Evolutionary conservation across 2,797 vertebrate genomes (phyloP).

Genomic region (Intellagama lesueurii): DNA sequence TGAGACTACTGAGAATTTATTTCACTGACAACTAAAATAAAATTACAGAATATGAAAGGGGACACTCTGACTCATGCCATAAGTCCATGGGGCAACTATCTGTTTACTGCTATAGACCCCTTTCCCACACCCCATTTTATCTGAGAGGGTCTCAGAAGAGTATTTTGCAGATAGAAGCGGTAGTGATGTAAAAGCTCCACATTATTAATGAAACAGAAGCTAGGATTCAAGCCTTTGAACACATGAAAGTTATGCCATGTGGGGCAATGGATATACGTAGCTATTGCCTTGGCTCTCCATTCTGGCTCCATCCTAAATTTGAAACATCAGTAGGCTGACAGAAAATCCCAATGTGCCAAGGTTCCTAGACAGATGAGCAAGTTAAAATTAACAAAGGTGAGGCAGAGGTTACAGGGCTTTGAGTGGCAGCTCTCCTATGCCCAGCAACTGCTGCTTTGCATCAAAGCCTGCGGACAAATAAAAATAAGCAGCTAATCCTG

Average conservation of each 20-base stretch:
- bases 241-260: not conserved
- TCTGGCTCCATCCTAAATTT: conserved; percentile 11
- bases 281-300: not conserved
- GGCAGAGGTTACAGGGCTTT: conserved; percentile 21
- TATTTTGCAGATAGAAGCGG: not conserved
- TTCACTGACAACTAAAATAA: not conserved
- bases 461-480: conserved; percentile 48
- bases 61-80: not conserved
- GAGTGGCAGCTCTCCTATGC: not conserved
- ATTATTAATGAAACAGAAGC: not conserved
- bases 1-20: not conserved
- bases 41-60: not conserved
- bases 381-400: conserved; percentile 32
- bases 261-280: not conserved
- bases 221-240: not conserved
- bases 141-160: not conserved
- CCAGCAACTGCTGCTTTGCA: conserved; percentile 5
- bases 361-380: not conserved
- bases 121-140: not conserved
- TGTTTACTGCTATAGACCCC: not conserved
- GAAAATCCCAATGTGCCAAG: conserved; percentile 16
- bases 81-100: not conserved
- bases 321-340: conserved; percentile 21
- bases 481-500: conserved; percentile 67
- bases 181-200: not conserved